Conservation (phyloP, 2,888 invertebrate species). For the Eristalinus aeneus region DNA sequence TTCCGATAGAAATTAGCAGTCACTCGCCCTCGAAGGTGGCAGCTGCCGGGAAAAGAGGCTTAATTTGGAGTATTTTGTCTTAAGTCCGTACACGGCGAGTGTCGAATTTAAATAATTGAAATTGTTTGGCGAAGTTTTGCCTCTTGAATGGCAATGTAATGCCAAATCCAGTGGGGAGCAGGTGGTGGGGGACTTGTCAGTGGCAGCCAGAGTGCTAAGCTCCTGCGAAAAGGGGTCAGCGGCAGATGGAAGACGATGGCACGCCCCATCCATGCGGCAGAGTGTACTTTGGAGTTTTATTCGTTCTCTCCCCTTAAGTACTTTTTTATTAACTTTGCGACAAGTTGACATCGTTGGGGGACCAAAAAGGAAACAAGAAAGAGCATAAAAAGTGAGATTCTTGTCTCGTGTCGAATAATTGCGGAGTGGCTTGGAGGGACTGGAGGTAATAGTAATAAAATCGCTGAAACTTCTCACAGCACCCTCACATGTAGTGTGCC, state of each 20-base stretch:
- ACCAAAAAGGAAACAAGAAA: background rate
- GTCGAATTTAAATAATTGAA: conserved; percentile 68
- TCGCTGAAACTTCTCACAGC: background rate
- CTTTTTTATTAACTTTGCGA: conserved; percentile 66
- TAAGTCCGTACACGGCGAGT: conserved; percentile 37
- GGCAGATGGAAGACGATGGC: background rate
- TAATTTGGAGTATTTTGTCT: conserved; percentile 43
- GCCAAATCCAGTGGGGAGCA: conserved; percentile 11
- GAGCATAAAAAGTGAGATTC: conserved; percentile 18
- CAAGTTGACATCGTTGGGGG: conserved; percentile 48
- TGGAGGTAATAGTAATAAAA: background rate
- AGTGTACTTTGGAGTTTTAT: background rate
- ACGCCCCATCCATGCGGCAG: background rate
- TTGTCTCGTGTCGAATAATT: conserved; percentile 37
- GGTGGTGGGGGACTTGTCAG: background rate
- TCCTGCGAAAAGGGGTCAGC: background rate
- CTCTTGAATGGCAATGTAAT: conserved; percentile 34
- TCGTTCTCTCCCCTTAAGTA: conserved; percentile 40
- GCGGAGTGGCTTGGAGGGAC: background rate
- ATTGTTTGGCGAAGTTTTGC: conserved; percentile 55
- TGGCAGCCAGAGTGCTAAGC: background rate
- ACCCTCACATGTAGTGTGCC: background rate
- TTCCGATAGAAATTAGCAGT: conserved; percentile 45
- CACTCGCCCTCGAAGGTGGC: background rate
- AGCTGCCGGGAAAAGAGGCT: conserved; percentile 20